Evolutionary conservation across 2,888 invertebrate genomes (phyloP).

Genomic region (Unio pictorum): DNA sequence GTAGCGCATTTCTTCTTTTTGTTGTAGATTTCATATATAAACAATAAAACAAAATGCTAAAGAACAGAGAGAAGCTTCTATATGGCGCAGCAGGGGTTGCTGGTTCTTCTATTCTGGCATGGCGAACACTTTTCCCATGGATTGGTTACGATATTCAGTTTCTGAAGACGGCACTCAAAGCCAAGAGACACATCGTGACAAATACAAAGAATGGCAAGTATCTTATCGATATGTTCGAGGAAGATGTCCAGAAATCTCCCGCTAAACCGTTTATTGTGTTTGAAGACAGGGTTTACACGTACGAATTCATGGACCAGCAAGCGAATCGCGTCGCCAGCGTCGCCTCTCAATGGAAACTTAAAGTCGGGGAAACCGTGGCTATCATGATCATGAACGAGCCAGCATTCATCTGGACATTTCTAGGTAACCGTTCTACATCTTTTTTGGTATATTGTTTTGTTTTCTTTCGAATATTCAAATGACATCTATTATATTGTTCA

Average conservation of each 20-base stretch:
- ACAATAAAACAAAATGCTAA: slow-evolving; percentile 15
- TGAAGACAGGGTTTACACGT: slow-evolving; percentile 60
- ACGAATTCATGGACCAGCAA: slow-evolving; percentile 57
- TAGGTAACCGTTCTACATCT: slow-evolving; percentile 40
- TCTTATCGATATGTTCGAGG: slow-evolving; percentile 54
- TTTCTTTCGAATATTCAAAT: too few relatives aligned
- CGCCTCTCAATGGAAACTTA: slow-evolving; percentile 42
- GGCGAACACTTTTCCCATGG: slow-evolving; percentile 56
- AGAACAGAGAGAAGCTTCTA: slow-evolving; percentile 37
- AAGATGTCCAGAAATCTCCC: slow-evolving; percentile 38
- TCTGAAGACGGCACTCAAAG: slow-evolving; percentile 26
- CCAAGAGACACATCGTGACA: slow-evolving; percentile 4
- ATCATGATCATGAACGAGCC: slow-evolving; percentile 63
- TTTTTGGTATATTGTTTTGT: too few relatives aligned
- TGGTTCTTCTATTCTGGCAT: slow-evolving; percentile 45
- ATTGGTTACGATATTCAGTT: slow-evolving; percentile 43
- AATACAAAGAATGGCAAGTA: slow-evolving; percentile 21
- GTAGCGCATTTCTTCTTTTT: too few relatives aligned
- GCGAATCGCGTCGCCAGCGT: slow-evolving; percentile 62
- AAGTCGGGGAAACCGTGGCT: slow-evolving; percentile 56
- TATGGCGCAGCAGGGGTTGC: slow-evolving; percentile 45
- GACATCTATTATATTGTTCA: too few relatives aligned
- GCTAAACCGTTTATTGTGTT: slow-evolving; percentile 56
- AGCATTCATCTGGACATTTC: slow-evolving; percentile 62
- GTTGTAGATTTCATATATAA: too few relatives aligned